Percentiles rank a stretch among this genome's conserved stretches.
Evolutionary conservation across 2,113 vertebrate species (phyloP).

Genomic region (Acrocephalus kingi): DNA sequence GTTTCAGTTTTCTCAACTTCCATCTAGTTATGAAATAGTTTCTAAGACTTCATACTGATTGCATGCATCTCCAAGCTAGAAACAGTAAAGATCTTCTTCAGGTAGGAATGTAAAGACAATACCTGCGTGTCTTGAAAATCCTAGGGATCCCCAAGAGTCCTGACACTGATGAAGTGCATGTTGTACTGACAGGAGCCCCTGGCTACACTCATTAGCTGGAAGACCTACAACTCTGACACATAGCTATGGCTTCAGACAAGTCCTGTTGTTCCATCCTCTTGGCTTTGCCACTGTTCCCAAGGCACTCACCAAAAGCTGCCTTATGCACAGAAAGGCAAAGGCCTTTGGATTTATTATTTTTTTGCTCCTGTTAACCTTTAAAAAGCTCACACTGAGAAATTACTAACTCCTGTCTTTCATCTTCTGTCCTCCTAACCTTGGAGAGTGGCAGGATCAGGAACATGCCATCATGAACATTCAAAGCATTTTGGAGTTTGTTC

Average conservation of each 20-base stretch:
- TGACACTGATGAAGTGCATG: accelerated
- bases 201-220: neutral
- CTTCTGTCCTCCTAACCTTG: neutral
- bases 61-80: neutral
- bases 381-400: neutral
- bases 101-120: neutral
- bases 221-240: neutral
- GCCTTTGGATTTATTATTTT: neutral
- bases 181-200: neutral
- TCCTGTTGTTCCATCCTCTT: neutral
- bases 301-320: neutral
- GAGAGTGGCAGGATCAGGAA: neutral
- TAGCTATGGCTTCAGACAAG: neutral
- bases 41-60: neutral
- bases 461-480: neutral
- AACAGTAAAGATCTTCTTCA: neutral
- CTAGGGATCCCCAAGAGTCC: neutral
- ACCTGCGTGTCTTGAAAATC: neutral
- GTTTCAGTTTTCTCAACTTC: neutral
- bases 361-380: neutral
- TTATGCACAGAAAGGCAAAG: neutral
- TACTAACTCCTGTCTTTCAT: neutral
- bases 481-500: neutral
- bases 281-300: neutral
- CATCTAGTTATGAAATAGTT: neutral